Evolutionary conservation across 1,140 invertebrate genomes (phyloP), one percentile per base, ranked within the genome.

Genomic region (Muscidifurax raptorellus): DNA sequence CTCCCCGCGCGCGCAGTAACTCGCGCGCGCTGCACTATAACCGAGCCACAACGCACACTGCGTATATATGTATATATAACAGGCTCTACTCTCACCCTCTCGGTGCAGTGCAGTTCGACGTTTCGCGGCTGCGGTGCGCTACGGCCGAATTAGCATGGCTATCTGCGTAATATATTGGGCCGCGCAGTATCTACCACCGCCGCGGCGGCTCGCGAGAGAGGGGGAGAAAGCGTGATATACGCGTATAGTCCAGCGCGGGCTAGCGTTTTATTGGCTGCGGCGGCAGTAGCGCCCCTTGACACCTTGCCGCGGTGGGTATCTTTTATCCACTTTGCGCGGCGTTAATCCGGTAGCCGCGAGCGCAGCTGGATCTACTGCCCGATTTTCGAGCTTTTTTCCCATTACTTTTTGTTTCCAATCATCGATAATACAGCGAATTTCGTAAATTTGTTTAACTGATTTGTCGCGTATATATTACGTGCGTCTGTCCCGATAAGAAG

Each of bases 141-240:
- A 18, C 40, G 67, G 67, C 86, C 87, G 89, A 91, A 91, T 91
- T 91, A 91, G 89, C 90, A 90, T 90, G 90, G 87, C 89, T 90
- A 90, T 91, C 89, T 90, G 87, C 85, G 86, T 91, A 90, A 91
- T 91, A 91, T 90, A 90, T 90, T 91, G 88, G 89, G 85, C 52
- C 86, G 83, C 80, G 83, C 87, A 86, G 87, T 86, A 80, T 80
- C 82, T 86, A 22, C 15, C 52, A 59, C 1, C 15, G 36, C 36
- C 9, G 36, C n/a, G 36, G 36, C 36, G 36, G 36, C 36, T 36
- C 36, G 52, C 15, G 52, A 59, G 52, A 59, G 52, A 18, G 15
- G 0, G 52, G 4, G 52, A 59, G 52, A 59, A 18, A 84, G 79
- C 82, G 85, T 90, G 88, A 89, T 59, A 90, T 84, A 80, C 25